These are phyloP conservation scores for Halotydeus destructor DNA, from an alignment of 1,140 invertebrate species.

Conservation along the genomic window DNA sequence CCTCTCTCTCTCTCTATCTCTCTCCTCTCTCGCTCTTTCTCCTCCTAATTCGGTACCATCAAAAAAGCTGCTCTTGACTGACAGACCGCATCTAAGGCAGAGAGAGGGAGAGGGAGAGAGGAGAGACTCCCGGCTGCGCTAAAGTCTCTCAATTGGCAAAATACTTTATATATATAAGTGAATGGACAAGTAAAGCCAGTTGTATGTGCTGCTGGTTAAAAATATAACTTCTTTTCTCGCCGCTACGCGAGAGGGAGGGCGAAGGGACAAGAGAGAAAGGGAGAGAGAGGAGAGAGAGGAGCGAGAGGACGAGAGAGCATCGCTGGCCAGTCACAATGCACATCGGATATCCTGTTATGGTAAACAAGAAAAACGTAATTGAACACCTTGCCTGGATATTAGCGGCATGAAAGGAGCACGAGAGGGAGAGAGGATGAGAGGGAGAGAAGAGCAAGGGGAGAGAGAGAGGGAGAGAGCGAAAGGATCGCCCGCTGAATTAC, in stretches of 20 bases:
- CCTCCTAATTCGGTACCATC: too few species aligned
- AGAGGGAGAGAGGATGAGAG: too few species aligned
- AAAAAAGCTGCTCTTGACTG: too few species aligned
- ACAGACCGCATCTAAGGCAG: neutral
- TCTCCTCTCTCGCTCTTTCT: neutral
- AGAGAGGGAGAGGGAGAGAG: neutral
- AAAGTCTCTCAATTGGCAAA: neutral
- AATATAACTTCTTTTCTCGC: neutral
- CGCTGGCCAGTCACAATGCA: neutral
- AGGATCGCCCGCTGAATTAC: too few species aligned
- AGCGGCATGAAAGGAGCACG: too few species aligned
- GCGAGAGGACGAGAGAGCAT: neutral
- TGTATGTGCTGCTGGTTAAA: neutral
- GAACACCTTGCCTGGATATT: too few species aligned
- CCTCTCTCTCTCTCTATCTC: constrained; percentile 11
- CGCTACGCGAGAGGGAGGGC: neutral
- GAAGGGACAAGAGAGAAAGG: too few species aligned
- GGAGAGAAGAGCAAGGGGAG: too few species aligned
- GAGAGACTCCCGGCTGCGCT: neutral
- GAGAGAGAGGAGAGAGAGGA: constrained; percentile 1
- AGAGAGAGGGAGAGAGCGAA: too few species aligned
- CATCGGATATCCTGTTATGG: constrained; percentile 1
- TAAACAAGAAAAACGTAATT: too few species aligned
- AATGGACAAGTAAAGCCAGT: neutral
- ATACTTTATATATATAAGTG: neutral